Conservation (phyloP, 2,888 invertebrate species). For the Drosophila nigritarsus region DNA sequence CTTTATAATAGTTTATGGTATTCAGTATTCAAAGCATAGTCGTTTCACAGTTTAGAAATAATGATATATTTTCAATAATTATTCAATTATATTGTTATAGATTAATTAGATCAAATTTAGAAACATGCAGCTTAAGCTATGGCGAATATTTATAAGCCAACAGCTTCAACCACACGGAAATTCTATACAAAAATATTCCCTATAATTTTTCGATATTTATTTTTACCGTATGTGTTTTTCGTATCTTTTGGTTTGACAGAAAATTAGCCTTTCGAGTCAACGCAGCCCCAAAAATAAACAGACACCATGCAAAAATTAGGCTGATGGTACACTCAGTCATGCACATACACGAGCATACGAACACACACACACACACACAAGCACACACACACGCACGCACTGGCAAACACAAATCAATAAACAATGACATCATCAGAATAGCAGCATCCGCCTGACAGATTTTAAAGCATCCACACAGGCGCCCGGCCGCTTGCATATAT, state of each 20-base stretch:
- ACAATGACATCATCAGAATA: conserved; percentile 73
- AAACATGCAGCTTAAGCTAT: neutral
- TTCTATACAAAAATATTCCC: neutral
- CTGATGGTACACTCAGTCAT: conserved; percentile 25
- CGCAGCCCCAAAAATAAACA: conserved; percentile 63
- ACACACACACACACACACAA: neutral
- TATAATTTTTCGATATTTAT: neutral
- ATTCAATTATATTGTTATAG: neutral
- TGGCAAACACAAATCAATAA: conserved; percentile 69
- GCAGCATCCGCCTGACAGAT: conserved; percentile 60
- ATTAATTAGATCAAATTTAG: neutral
- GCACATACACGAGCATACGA: conserved; percentile 2
- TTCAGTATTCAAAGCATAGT: neutral
- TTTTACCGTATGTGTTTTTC: neutral
- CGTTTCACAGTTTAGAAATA: neutral
- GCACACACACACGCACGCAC: conserved; percentile 7
- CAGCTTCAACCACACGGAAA: neutral
- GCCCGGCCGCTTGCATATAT: conserved; percentile 71
- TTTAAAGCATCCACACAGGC: conserved; percentile 64
- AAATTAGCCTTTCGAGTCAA: conserved; percentile 64
- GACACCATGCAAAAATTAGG: conserved; percentile 51
- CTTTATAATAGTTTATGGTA: neutral
- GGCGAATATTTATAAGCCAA: neutral
- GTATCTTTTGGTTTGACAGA: conserved; percentile 15
- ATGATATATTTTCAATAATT: neutral